These are phyloP conservation scores for Aurelia aurita DNA, from an alignment of 30 jellyfish, hydroid and myxozoan genomes.

Conservation along the genomic window DNA sequence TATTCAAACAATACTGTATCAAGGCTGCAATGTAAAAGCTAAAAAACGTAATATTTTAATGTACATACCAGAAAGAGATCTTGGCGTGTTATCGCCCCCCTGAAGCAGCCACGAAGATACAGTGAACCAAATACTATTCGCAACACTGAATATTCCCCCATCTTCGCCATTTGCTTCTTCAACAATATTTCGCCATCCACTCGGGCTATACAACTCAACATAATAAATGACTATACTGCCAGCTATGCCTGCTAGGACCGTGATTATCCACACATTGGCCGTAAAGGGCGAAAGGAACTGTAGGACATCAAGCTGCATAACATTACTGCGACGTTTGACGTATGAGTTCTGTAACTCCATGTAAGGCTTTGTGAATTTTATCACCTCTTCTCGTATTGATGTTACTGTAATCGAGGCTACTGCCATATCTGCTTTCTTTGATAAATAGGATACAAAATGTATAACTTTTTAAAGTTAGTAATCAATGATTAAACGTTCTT, in stretches of 20 bases:
- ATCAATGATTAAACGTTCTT: too few relatives aligned
- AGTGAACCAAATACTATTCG: conserved; percentile 47
- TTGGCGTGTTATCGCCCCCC: conserved; percentile 54
- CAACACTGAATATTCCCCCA: conserved; percentile 16
- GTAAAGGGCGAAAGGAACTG: conserved; percentile 49
- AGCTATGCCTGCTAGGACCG: conserved; percentile 14
- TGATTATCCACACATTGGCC: conserved; percentile 23
- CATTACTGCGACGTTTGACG: conserved; percentile 14
- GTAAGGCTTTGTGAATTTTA: conserved; percentile 53
- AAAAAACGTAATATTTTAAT: too few relatives aligned
- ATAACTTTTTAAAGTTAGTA: too few relatives aligned
- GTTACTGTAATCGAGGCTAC: conserved; percentile 48
- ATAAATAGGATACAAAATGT: neutral
- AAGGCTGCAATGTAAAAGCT: too few relatives aligned
- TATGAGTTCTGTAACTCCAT: conserved; percentile 47
- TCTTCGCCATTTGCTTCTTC: conserved; percentile 3
- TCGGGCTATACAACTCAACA: conserved; percentile 45
- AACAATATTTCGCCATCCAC: conserved; percentile 25
- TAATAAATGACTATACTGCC: conserved; percentile 10
- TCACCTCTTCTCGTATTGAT: conserved; percentile 47
- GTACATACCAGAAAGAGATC: conserved; percentile 30
- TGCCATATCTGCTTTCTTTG: conserved; percentile 62
- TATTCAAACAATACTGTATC: too few relatives aligned
- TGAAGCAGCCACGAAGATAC: conserved; percentile 40
- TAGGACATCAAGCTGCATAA: neutral